Evolutionary conservation across 2,888 invertebrate genomes (phyloP), one percentile per base, ranked within the genome.

Genomic region (Harmothoe impar): DNA sequence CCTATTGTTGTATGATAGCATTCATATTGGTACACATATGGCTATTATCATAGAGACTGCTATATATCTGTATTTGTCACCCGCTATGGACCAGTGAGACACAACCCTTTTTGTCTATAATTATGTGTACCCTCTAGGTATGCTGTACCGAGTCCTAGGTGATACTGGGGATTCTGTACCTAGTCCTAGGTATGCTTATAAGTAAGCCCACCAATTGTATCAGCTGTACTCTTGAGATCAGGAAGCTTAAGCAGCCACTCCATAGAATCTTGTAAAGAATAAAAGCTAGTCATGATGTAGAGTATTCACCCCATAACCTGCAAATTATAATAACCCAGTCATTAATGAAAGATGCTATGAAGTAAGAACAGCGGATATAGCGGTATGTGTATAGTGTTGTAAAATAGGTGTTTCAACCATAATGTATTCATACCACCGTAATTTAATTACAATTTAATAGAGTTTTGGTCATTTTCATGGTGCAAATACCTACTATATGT

Each of bases 1-100:
- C 81, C 81, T 43, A 81, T 81, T 81, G 81, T 81, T 81, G 81
- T 81, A 81, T 35, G 81, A 81, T 81, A 77, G 77, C 5, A 35
- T 35, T 33, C 72, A 72, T 43, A 43, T 72, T 72, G 33, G 81
- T 81, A 43, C 81, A 43, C 81, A 81, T 35, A 43, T 81, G 81
- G 35, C 81, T 81, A 81, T 35, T 81, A 81, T 43, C 25, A 15
- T 81, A 81, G 81, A 81, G 81, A 81, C 81, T 81, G 35, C 81
- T 81, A 81, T 81, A 81, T 81, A 33, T 81, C 35, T 72, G 29
- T 43, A 10, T 81, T 33, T 43, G 23, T 10, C 81, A 81, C 81
- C 20, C 35, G 43, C 81, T 35, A 23, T 23, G 81, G 20, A 35
- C 81, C 81, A 33, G 35, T 81, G 23, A 10, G 12, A 25, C 35